These are phyloP conservation scores for Phorcus lineatus DNA, from an alignment of 2,888 invertebrate genomes.

Conservation along the genomic window DNA sequence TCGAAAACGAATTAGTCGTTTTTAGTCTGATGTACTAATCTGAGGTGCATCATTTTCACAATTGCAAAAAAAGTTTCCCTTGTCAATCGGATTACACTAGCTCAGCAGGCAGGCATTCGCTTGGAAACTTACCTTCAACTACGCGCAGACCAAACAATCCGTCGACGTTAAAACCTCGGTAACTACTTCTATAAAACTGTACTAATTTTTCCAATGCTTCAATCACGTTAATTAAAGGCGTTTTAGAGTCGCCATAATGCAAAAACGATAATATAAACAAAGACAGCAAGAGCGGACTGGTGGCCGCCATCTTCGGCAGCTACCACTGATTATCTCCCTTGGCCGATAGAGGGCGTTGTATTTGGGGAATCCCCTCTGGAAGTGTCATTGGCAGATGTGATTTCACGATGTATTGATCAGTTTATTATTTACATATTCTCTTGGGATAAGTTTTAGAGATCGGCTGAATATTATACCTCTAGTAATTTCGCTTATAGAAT, in stretches of 20 bases:
- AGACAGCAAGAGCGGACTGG: constrained; percentile 33
- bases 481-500: too few relatives aligned
- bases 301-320: constrained; percentile 40
- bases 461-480: too few relatives aligned
- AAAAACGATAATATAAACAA: constrained; percentile 31
- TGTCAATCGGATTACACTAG: neutral
- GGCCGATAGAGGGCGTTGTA: constrained; percentile 2
- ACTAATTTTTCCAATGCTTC: constrained; percentile 57
- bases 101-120: neutral
- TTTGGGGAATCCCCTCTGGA: neutral
- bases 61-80: too few relatives aligned
- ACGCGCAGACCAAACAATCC: constrained; percentile 70
- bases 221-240: constrained; percentile 46
- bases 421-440: too few relatives aligned
- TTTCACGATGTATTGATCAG: too few relatives aligned
- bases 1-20: too few relatives aligned
- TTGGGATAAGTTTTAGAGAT: too few relatives aligned
- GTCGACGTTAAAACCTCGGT: constrained; percentile 65
- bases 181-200: constrained; percentile 58
- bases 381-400: neutral
- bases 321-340: constrained; percentile 19
- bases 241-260: constrained; percentile 33
- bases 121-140: constrained; percentile 62
- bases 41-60: too few relatives aligned
- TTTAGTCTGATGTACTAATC: too few relatives aligned